Evolutionary conservation across 2,888 invertebrate genomes (phyloP).

Genomic region (Apotomis turbidana): DNA sequence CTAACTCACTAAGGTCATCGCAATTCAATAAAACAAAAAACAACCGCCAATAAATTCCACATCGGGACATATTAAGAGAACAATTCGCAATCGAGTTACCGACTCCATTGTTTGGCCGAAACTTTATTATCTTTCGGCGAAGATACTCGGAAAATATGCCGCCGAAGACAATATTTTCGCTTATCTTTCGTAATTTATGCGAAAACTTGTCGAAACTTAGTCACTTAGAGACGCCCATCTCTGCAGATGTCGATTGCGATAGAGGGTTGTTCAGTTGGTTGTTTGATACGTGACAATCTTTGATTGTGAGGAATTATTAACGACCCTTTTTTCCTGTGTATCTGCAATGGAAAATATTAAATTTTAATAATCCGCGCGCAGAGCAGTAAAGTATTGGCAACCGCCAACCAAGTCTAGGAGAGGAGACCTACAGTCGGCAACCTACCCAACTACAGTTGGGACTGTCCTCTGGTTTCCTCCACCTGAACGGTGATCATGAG

Average conservation of each 20-base stretch:
- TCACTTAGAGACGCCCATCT: slow-evolving; percentile 71
- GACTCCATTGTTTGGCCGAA: slow-evolving; percentile 69
- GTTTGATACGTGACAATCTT: slow-evolving; percentile 30
- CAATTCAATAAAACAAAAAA: slow-evolving; percentile 31
- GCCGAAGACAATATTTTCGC: slow-evolving; percentile 80
- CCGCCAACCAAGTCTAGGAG: too few species aligned
- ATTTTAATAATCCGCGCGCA: too few species aligned
- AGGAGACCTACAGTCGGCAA: too few species aligned
- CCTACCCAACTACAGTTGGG: too few species aligned
- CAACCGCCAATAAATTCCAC: slow-evolving; percentile 46
- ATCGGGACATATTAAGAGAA: slow-evolving; percentile 57
- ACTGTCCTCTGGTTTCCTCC: too few species aligned
- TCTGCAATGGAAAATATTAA: too few species aligned
- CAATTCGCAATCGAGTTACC: slow-evolving; percentile 57
- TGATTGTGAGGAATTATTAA: not conserved
- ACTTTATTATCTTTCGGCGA: slow-evolving; percentile 62
- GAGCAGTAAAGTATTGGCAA: too few species aligned
- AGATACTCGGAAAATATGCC: slow-evolving; percentile 75
- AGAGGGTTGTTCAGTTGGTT: slow-evolving; percentile 52
- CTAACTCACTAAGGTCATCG: slow-evolving; percentile 12
- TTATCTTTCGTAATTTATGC: slow-evolving; percentile 81
- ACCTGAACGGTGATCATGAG: too few species aligned
- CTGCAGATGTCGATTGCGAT: slow-evolving; percentile 71
- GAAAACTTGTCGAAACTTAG: slow-evolving; percentile 74
- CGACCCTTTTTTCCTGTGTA: too few species aligned